Base-by-base conservation (phyloP, 2,888 invertebrate species). In the Dryocosmus kuriphilus region DNA sequence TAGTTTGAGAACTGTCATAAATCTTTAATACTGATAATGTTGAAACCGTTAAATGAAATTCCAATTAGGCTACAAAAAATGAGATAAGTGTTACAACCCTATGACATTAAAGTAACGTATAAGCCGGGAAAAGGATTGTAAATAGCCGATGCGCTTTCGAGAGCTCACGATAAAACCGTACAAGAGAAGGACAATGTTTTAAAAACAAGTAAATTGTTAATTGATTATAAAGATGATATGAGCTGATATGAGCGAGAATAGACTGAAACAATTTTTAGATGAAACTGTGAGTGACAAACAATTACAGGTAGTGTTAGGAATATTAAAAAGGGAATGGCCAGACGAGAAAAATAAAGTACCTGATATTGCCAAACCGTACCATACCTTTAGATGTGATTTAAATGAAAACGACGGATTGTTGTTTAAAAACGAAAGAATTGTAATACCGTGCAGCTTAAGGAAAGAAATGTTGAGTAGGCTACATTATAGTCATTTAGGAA, bases 321-420 rank as follows among this genome's bases (percentile, higher is more conserved):
- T 63, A 32, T n/a, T 63, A n/a, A 32, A n/a, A 1, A n/a, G 82
- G 9, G 85, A 85, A 5, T 88, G 88, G 86, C 86, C 86, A 41
- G 78, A 81, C 27, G 75, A 82, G 74, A 81, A 73, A 76, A 67
- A 78, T 61, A 32, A 35, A 35, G 35, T 81, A 16, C 83, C 82
- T 16, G 65, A 73, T 6, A 22, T 61, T 38, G 30, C 77, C 9
- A 81, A 79, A 63, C 74, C 80, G 6, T 84, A 82, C 73, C 51
- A 35, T 27, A 76, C 74, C n/a, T 63, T 77, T 2, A 32, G 30
- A 5, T 75, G 77, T 11, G 77, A 81, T 61, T 32, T 82, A 14
- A 41, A 6, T 30, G 71, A 79, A 3, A 77, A 81, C 22, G 79
- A 82, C 11, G 78, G 78, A 38, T 57, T 83, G 32, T 46, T 81